Percentiles rank a stretch among this genome's conserved stretches.
Conservation (phyloP, 2,797 vertebrate genomes). For the Spatula clypeata region DNA sequence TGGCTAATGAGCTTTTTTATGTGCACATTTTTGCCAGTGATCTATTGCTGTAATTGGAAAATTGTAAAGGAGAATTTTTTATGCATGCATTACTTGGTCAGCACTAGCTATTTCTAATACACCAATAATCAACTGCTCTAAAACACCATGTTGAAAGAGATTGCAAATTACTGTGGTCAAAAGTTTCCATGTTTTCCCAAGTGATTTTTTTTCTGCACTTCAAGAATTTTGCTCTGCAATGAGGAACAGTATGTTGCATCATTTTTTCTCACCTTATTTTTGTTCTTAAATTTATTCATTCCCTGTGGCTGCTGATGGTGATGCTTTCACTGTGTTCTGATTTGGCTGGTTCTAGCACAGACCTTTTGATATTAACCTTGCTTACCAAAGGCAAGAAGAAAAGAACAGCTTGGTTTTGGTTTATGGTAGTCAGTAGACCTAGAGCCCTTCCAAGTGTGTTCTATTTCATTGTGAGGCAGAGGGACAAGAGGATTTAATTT, state of each 20-base stretch:
- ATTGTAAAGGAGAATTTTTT: background rate
- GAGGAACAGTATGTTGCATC: rapidly evolving
- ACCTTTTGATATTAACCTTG: background rate
- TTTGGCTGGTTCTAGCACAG: background rate
- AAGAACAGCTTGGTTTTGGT: background rate
- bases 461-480: background rate
- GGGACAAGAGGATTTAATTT: constrained; percentile 43
- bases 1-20: background rate
- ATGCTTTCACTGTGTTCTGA: background rate
- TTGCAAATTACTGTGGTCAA: background rate
- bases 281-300: background rate
- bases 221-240: background rate
- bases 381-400: background rate
- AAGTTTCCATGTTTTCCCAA: background rate
- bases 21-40: background rate
- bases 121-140: background rate
- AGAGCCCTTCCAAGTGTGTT: background rate
- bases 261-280: background rate
- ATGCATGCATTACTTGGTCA: rapidly evolving
- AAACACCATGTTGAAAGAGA: background rate
- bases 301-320: background rate
- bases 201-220: background rate
- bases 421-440: background rate
- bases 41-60: background rate
- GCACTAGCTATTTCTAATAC: background rate